These are phyloP conservation scores for Loriculus beryllinus DNA, from an alignment of 2,797 vertebrate genomes.

Conservation along the genomic window DNA sequence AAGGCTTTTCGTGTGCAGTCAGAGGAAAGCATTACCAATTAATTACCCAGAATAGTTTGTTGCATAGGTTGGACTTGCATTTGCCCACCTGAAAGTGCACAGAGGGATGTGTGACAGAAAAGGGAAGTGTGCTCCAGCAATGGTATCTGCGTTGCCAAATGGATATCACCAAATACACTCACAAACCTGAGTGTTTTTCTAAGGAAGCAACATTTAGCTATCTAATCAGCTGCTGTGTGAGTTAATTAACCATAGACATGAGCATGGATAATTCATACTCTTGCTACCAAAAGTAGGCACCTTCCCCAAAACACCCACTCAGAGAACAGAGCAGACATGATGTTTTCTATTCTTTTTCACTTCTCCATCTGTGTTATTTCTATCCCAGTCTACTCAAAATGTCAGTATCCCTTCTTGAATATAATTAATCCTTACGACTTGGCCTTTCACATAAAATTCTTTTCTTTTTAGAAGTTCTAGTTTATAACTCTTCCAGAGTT, in stretches of 20 bases:
- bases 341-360: neutral
- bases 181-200: neutral
- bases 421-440: neutral
- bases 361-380: slow-evolving; percentile 20
- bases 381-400: neutral
- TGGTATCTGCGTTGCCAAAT: neutral
- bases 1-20: neutral
- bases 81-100: neutral
- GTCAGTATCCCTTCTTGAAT: neutral
- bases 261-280: neutral
- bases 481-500: slow-evolving; percentile 12
- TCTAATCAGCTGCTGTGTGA: neutral
- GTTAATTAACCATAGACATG: neutral
- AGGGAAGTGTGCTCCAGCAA: neutral
- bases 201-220: neutral
- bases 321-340: neutral
- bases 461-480: neutral
- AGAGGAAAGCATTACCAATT: neutral
- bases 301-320: neutral
- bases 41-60: accelerated
- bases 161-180: neutral
- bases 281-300: neutral
- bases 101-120: neutral
- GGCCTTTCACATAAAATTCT: neutral
- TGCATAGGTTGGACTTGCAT: neutral